phyloP scores from a whole-genome alignment of 2,888 invertebrate genomes.

The Campopleginae sp. region DNA sequence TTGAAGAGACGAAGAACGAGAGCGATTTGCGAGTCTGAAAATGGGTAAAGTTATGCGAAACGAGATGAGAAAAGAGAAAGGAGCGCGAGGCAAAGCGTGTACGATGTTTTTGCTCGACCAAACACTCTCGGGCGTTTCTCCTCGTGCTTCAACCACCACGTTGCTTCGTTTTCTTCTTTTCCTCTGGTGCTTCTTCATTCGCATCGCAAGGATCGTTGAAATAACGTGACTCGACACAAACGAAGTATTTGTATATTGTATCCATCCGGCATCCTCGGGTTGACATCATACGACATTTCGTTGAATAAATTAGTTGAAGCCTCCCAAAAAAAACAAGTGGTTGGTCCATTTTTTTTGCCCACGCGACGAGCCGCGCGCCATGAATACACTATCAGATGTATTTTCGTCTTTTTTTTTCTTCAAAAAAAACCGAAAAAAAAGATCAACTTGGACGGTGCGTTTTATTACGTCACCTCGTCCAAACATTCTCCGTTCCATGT shows the following conservation, averaged over 20 bases:
- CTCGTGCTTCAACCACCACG: slow-evolving; percentile 11
- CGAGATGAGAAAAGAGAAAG: slow-evolving; percentile 18
- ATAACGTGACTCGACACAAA: not conserved
- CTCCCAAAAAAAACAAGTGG: not conserved
- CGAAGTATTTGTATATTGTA: slow-evolving; percentile 26
- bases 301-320: slow-evolving; percentile 33
- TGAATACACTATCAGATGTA: slow-evolving; percentile 7
- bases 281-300: not conserved
- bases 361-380: not conserved
- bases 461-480: not conserved
- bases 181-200: not conserved
- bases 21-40: not conserved
- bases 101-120: slow-evolving; percentile 22
- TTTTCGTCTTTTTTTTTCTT: not conserved
- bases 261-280: not conserved
- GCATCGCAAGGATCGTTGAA: not conserved
- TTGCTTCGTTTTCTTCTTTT: not conserved
- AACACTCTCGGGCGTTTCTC: not conserved
- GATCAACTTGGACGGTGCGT: not conserved
- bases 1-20: not conserved
- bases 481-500: not conserved
- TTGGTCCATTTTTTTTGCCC: slow-evolving; percentile 7
- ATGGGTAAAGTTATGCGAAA: slow-evolving; percentile 1
- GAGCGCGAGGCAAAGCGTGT: slow-evolving; percentile 13
- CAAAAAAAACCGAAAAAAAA: too few species aligned